Evolutionary conservation across 1,140 invertebrate genomes (phyloP), one percentile per base, ranked within the genome.

Genomic region (Thalassaphorura encarpata): DNA sequence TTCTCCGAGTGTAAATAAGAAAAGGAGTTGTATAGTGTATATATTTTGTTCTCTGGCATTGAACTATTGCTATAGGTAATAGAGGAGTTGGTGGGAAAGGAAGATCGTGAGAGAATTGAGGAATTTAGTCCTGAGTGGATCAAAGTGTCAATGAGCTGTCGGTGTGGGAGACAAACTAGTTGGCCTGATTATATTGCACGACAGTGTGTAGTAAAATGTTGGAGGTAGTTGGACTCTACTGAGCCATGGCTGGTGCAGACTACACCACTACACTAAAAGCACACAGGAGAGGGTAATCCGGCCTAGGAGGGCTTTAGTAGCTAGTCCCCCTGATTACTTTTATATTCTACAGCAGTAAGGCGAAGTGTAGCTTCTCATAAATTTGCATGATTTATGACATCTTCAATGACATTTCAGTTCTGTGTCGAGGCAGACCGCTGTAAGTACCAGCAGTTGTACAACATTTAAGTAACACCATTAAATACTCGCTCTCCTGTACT

Each of bases 331-430:
- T 58, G 56, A 58, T 58, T 58, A 59, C 52, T 54, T 54, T 59
- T 59, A 54, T 59, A 59, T 49, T 49, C 36, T 29, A 23, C 42
- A 43, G 54, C 36, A 29, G 57, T 24, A 45, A 46, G 33, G 4
- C 43, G 27, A 43, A 27, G 39, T 5, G 31, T 3, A 50, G 18
- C 29, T 56, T 52, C 60, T 63, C 62, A 63, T 63, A 63, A 64
- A 64, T 64, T 64, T 58, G 47, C 62, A 64, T 64, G 62, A 64
- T 64, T 64, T 64, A 64, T 64, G 58, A 61, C 53, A n/a, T n/a
- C n/a, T n/a, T n/a, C n/a, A n/a, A n/a, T n/a, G n/a, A n/a, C n/a
- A n/a, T n/a, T n/a, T n/a, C n/a, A n/a, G n/a, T n/a, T n/a, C n/a
- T n/a, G n/a, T n/a, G n/a, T n/a, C n/a, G n/a, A n/a, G n/a, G n/a